These are phyloP conservation scores for Sapayoa aenigma DNA, from an alignment of 2,113 vertebrate genomes.

Conservation along the genomic window DNA sequence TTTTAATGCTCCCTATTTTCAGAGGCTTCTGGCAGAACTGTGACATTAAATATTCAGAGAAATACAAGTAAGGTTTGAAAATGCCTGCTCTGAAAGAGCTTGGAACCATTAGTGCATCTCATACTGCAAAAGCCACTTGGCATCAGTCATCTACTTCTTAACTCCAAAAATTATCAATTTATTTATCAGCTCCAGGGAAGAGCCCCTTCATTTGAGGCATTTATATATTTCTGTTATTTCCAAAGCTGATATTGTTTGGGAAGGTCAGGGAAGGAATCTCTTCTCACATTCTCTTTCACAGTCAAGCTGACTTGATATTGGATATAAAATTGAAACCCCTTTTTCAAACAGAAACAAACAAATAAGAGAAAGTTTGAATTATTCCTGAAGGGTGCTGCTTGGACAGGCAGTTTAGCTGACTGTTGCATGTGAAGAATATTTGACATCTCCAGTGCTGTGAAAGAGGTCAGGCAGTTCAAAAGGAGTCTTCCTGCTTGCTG, in stretches of 20 bases:
- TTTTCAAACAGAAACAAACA: conserved; percentile 16
- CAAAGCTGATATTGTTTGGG: neutral
- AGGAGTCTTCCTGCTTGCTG: conserved; percentile 1
- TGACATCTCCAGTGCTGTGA: neutral
- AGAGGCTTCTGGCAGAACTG: conserved; percentile 42
- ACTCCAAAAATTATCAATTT: neutral
- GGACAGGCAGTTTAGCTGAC: neutral
- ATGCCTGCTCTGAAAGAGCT: neutral
- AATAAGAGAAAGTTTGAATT: neutral
- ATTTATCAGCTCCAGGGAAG: neutral
- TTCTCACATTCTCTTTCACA: neutral
- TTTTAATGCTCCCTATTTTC: conserved; percentile 19
- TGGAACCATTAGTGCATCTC: conserved; percentile 13
- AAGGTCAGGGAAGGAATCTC: neutral
- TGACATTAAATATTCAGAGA: conserved; percentile 62
- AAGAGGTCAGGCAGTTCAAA: conserved; percentile 24
- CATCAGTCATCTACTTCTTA: neutral
- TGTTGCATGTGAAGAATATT: conserved; percentile 13
- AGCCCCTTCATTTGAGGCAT: neutral
- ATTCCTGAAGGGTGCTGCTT: neutral
- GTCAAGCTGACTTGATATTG: neutral
- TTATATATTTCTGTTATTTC: neutral
- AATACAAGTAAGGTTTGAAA: conserved; percentile 47
- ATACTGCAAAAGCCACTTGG: neutral
- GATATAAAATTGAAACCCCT: neutral